Conservation (phyloP, 2,797 vertebrate species). For the Enteromius thamalakanensis region DNA sequence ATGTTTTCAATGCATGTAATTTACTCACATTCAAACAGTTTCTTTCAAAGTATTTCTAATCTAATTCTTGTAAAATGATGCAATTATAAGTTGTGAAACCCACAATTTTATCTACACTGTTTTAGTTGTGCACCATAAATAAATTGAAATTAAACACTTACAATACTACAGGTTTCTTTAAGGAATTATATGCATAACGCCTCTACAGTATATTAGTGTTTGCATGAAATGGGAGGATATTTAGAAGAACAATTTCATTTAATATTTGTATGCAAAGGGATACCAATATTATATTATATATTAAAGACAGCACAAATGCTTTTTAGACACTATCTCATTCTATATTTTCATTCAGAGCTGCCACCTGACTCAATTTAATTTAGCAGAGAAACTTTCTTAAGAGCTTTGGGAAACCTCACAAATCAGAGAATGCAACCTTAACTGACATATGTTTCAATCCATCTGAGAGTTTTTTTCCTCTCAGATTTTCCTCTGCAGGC, state of each 20-base stretch:
- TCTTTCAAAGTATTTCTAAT: not conserved
- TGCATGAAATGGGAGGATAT: not conserved
- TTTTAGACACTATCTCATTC: not conserved
- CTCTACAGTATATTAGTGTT: not conserved
- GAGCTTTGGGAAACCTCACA: not conserved
- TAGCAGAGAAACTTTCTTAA: not conserved
- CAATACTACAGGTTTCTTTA: not conserved
- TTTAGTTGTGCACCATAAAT: no score
- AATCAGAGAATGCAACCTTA: not conserved
- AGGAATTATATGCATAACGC: not conserved
- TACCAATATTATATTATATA: not conserved
- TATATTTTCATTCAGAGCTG: not conserved
- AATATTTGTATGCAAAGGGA: not conserved
- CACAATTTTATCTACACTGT: not conserved
- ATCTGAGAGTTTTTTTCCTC: not conserved
- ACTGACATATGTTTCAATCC: conserved; percentile 8
- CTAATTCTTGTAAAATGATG: not conserved
- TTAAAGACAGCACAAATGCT: not conserved
- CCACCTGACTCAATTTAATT: not conserved
- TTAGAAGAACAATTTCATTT: not conserved
- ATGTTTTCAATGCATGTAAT: not conserved
- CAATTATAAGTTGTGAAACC: not conserved
- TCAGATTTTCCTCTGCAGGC: not conserved
- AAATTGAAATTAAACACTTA: not conserved
- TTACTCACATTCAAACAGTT: not conserved